Evolutionary conservation across 2,113 vertebrate genomes (phyloP).

Genomic region (Callochromis pleurospilus): DNA sequence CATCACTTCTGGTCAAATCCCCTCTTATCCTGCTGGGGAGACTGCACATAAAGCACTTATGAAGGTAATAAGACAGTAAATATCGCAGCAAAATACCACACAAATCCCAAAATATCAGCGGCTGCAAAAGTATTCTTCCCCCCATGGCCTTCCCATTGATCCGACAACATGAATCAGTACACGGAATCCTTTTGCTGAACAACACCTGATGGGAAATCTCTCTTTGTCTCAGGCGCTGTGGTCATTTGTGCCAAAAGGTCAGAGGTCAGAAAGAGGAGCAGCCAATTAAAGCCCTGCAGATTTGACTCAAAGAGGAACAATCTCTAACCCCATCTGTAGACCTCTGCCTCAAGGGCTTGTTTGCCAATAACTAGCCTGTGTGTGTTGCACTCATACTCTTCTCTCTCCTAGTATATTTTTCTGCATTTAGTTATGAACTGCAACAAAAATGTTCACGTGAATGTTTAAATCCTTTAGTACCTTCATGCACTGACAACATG

Average conservation of each 20-base stretch:
- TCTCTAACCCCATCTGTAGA: slow-evolving; percentile 50
- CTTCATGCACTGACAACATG: neutral
- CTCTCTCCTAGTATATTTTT: neutral
- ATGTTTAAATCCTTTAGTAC: neutral
- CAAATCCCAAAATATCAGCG: slow-evolving; percentile 25
- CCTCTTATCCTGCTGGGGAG: neutral
- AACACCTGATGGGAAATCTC: slow-evolving; percentile 31
- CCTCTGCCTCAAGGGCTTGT: slow-evolving; percentile 7
- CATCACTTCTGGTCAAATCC: slow-evolving; percentile 3
- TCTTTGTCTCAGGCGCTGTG: slow-evolving; percentile 27
- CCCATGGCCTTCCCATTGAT: slow-evolving; percentile 3
- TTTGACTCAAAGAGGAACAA: slow-evolving; percentile 33
- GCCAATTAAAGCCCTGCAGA: slow-evolving; percentile 56
- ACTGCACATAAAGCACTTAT: neutral
- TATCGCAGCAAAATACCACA: neutral
- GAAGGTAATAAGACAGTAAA: slow-evolving; percentile 14
- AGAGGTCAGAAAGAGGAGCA: slow-evolving; percentile 36
- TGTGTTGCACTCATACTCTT: neutral
- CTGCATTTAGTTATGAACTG: neutral
- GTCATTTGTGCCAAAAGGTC: slow-evolving; percentile 48
- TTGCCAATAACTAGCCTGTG: slow-evolving; percentile 6
- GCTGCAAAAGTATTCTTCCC: neutral
- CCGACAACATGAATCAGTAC: neutral
- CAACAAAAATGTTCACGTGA: neutral
- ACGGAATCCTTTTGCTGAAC: neutral